phyloP scores from a whole-genome alignment of 2,797 vertebrate species.

The Eidolon dupreanum region DNA sequence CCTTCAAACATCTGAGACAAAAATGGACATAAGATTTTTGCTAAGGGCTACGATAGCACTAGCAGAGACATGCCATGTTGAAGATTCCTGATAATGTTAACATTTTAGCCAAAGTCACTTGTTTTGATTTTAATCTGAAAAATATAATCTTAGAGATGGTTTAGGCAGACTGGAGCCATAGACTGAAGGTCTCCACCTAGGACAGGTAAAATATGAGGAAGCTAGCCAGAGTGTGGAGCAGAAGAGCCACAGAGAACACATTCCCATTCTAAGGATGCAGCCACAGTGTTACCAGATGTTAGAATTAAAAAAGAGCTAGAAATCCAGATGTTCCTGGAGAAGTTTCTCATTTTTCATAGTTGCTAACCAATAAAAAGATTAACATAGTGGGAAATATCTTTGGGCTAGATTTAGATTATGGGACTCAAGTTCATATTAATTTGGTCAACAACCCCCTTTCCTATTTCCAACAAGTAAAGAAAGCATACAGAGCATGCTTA shows the following conservation, averaged over 20 bases:
- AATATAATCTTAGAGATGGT: neutral
- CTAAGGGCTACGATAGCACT: neutral
- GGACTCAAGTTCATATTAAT: neutral
- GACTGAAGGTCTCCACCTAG: rapidly evolving
- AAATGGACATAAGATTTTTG: neutral
- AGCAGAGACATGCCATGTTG: neutral
- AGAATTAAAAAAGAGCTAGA: neutral
- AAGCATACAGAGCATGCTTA: neutral
- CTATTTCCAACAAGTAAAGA: neutral
- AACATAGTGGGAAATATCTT: neutral
- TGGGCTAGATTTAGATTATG: neutral
- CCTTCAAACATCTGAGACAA: neutral
- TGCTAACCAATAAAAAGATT: neutral
- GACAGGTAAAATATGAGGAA: neutral
- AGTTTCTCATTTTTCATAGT: neutral
- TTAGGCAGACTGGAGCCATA: neutral
- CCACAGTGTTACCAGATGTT: neutral
- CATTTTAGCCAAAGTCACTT: neutral
- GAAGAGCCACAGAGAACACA: rapidly evolving
- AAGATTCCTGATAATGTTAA: neutral
- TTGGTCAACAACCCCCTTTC: neutral
- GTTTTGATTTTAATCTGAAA: neutral
- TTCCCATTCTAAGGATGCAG: rapidly evolving
- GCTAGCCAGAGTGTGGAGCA: rapidly evolving
- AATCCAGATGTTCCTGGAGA: neutral